Conservation (phyloP, 1,140 invertebrate species). For the Aphis craccivora region DNA sequence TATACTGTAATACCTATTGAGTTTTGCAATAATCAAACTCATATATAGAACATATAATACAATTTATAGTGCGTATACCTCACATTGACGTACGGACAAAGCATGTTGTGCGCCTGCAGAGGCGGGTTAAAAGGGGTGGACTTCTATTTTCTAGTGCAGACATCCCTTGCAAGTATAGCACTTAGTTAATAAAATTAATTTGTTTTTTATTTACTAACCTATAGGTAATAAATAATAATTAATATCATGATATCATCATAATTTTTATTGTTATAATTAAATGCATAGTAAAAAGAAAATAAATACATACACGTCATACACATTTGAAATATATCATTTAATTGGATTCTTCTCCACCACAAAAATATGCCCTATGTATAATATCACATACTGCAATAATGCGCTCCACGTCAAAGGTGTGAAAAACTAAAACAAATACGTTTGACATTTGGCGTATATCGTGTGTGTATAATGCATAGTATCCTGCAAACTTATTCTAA, state of each 20-base stretch:
- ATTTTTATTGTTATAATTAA: no score
- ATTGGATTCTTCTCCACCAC: no score
- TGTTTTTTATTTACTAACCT: not conserved
- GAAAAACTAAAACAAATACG: conserved; percentile 1
- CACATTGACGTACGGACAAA: not conserved
- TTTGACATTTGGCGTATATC: not conserved
- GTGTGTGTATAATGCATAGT: not conserved
- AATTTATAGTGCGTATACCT: not conserved
- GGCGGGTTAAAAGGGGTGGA: no score
- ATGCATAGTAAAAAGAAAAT: no score
- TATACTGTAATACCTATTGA: not conserved
- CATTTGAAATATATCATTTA: no score
- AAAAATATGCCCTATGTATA: not conserved
- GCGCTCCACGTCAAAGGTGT: not conserved
- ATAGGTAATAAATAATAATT: not conserved
- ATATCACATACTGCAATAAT: not conserved
- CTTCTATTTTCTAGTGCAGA: no score
- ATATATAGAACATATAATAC: not conserved
- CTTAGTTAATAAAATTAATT: not conserved
- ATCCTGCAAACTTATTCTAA: conserved; percentile 1
- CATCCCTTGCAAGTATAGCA: not conserved
- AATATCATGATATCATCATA: not conserved
- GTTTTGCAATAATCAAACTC: not conserved
- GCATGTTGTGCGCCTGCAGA: not conserved
- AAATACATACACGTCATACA: no score